Evolutionary conservation across 2,113 vertebrate species (phyloP).

Genomic region (Oryzias melastigma): DNA sequence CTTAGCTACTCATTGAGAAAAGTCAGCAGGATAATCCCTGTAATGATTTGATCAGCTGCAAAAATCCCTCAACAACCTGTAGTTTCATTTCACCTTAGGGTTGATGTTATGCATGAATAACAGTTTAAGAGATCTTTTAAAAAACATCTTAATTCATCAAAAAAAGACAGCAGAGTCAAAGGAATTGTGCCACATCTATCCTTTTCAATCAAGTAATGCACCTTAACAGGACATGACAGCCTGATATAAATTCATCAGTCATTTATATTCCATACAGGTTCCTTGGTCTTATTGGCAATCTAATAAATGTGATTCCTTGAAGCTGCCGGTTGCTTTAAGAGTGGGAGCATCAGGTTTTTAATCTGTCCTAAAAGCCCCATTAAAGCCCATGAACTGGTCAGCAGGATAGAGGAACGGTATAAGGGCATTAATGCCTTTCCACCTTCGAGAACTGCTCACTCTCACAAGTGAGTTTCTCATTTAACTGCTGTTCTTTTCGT

Average conservation of each 20-base stretch:
- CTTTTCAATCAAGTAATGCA: conserved; percentile 26
- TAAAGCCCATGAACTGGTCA: conserved; percentile 58
- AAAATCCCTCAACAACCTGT: no score
- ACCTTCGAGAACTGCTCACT: conserved; percentile 23
- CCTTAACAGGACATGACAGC: conserved; percentile 41
- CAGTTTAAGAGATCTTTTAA: no score
- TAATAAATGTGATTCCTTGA: conserved; percentile 51
- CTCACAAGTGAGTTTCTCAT: no score
- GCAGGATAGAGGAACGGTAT: conserved; percentile 27
- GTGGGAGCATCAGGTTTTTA: conserved; percentile 63
- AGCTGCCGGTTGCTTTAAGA: conserved; percentile 46
- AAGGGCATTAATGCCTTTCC: conserved; percentile 31
- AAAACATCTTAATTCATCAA: no score
- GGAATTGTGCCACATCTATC: background rate
- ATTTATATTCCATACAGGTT: conserved; percentile 47
- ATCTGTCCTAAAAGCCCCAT: conserved; percentile 72
- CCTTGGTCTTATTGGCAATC: conserved; percentile 58
- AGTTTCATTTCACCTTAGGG: no score
- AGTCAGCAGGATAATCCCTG: no score
- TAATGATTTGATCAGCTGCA: no score
- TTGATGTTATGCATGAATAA: no score
- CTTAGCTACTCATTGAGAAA: no score
- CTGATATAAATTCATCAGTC: conserved; percentile 39
- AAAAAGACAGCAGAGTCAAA: no score
- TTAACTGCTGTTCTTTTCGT: no score